Conservation (phyloP, 2,113 vertebrate species). For the Ochotona princeps region DNA sequence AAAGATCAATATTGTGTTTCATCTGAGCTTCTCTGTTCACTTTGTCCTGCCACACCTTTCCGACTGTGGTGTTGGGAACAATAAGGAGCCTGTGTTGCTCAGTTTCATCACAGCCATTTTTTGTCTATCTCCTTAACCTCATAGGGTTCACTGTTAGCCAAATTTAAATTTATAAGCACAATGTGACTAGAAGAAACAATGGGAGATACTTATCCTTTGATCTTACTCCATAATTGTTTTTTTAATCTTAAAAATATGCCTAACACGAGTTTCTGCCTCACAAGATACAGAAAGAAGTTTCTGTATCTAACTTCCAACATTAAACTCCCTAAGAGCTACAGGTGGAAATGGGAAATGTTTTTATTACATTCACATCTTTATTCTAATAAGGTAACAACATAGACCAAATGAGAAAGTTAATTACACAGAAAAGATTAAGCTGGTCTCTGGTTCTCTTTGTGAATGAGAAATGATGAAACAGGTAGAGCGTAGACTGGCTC, state of each 20-base stretch:
- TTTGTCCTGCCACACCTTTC: constrained; percentile 79
- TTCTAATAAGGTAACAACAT: neutral
- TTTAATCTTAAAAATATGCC: constrained; percentile 27
- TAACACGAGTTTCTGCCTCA: constrained; percentile 7
- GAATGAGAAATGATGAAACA: neutral
- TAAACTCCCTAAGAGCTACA: neutral
- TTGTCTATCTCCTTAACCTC: constrained; percentile 45
- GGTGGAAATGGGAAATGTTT: neutral
- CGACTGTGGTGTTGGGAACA: constrained; percentile 73
- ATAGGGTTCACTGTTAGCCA: neutral
- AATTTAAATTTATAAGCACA: constrained; percentile 16
- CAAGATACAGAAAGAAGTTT: neutral
- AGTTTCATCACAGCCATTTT: constrained; percentile 61
- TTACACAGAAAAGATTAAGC: neutral
- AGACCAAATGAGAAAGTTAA: neutral
- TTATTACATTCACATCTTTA: neutral
- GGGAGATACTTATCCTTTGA: constrained; percentile 7
- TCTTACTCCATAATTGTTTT: neutral
- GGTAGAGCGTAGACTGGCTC: neutral
- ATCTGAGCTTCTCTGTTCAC: constrained; percentile 68
- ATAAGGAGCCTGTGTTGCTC: constrained; percentile 67
- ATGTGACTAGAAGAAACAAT: neutral
- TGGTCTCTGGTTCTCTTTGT: neutral
- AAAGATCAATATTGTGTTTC: constrained; percentile 83
- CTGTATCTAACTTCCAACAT: neutral